Conservation (phyloP, 2,888 invertebrate genomes). For the Fragum fragum region DNA sequence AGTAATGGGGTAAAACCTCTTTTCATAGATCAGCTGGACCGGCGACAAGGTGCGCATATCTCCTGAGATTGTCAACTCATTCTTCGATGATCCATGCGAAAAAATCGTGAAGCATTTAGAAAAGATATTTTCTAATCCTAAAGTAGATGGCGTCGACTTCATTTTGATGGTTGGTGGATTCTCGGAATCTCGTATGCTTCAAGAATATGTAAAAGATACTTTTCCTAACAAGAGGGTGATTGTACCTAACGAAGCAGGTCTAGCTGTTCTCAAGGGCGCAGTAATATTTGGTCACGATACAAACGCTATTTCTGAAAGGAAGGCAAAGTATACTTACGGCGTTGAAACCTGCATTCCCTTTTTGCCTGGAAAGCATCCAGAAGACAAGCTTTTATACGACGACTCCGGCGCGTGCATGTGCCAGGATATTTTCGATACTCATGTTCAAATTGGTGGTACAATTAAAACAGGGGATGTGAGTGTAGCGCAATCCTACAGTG, state of each 20-base stretch:
- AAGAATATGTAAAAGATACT: neutral
- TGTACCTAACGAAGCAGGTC: conserved; percentile 67
- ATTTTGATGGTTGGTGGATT: conserved; percentile 56
- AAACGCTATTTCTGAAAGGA: conserved; percentile 55
- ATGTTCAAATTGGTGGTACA: conserved; percentile 54
- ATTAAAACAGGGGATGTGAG: conserved; percentile 55
- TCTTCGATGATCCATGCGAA: conserved; percentile 24
- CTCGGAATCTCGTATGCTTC: conserved; percentile 42
- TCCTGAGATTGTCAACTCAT: conserved; percentile 6
- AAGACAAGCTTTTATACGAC: conserved; percentile 40
- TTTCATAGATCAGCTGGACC: conserved; percentile 5
- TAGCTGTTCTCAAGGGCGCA: conserved; percentile 69
- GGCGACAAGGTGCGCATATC: conserved; percentile 39
- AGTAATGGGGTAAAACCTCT: too few relatives aligned
- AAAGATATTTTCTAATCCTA: conserved; percentile 12
- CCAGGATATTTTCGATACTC: conserved; percentile 56
- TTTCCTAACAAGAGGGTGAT: conserved; percentile 49
- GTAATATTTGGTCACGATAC: conserved; percentile 68
- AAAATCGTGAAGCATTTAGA: conserved; percentile 34
- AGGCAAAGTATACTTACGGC: conserved; percentile 64
- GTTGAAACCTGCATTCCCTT: conserved; percentile 44
- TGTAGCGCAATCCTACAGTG: conserved; percentile 33
- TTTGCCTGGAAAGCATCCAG: conserved; percentile 45
- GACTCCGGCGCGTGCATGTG: conserved; percentile 45
- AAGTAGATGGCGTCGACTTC: conserved; percentile 21